Conservation (phyloP, 1,140 invertebrate genomes). For the Hyposmocoma kahamanoa region DNA sequence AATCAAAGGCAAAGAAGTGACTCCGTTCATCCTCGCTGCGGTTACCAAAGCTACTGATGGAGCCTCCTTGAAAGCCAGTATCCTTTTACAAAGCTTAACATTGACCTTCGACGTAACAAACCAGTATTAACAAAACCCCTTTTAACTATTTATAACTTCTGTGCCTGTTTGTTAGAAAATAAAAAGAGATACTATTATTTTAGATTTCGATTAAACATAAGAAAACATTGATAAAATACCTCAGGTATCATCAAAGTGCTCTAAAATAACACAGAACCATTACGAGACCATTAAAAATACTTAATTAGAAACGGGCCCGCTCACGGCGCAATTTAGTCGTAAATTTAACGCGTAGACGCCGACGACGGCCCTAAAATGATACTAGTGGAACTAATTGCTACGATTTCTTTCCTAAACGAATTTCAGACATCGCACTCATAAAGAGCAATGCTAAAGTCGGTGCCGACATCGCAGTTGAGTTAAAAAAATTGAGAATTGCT, state of each 20-base stretch:
- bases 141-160: too few species aligned
- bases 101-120: too few species aligned
- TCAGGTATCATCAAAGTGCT: neutral
- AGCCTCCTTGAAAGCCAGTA: constrained; percentile 87
- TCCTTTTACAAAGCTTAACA: constrained; percentile 61
- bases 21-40: constrained; percentile 89
- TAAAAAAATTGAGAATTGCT: constrained; percentile 63
- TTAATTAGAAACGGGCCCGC: constrained; percentile 28
- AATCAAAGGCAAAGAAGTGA: constrained; percentile 91
- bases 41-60: constrained; percentile 87
- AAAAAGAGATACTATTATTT: too few species aligned
- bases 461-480: constrained; percentile 85
- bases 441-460: constrained; percentile 94
- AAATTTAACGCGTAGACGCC: constrained; percentile 33
- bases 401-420: constrained; percentile 53
- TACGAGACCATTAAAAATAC: constrained; percentile 21
- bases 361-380: constrained; percentile 38
- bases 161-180: too few species aligned
- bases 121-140: too few species aligned
- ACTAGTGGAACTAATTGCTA: constrained; percentile 44
- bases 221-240: neutral
- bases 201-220: too few species aligned
- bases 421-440: constrained; percentile 89
- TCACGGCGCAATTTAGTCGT: constrained; percentile 26
- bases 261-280: constrained; percentile 14